These are phyloP conservation scores for Mylabris sibirica DNA, from an alignment of 2,888 invertebrate genomes.

Conservation along the genomic window DNA sequence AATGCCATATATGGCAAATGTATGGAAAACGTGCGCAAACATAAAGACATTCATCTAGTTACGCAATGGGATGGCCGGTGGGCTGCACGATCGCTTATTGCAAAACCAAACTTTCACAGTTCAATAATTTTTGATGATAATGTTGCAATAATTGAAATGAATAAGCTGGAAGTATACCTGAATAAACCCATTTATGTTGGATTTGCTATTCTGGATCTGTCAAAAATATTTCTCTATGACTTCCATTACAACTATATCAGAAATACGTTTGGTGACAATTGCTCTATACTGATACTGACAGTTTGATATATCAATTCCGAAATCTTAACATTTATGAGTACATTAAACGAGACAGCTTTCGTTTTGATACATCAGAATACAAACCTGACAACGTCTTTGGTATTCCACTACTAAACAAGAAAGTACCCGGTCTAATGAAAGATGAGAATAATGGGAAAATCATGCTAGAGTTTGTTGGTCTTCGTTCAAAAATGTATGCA, in stretches of 20 bases:
- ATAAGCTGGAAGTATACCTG: conserved; percentile 17
- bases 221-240: conserved; percentile 31
- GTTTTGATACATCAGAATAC: conserved; percentile 13
- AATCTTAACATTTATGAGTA: background rate
- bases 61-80: background rate
- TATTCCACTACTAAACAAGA: background rate
- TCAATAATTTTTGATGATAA: background rate
- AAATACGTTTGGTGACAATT: too few relatives aligned
- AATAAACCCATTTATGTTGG: conserved; percentile 36
- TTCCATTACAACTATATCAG: conserved; percentile 28
- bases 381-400: background rate
- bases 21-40: background rate
- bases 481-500: conserved; percentile 5
- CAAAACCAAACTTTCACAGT: conserved; percentile 4
- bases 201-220: background rate
- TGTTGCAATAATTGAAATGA: conserved; percentile 23
- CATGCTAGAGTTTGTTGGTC: conserved; percentile 15
- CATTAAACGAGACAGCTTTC: background rate
- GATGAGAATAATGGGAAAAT: background rate
- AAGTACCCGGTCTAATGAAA: background rate
- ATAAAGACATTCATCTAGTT: background rate
- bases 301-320: too few relatives aligned
- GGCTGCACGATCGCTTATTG: background rate
- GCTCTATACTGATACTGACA: too few relatives aligned
- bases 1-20: conserved; percentile 38